These are phyloP conservation scores for Rhabditophanes sp. DNA, from an alignment of 2,888 invertebrate species.

Conservation along the genomic window DNA sequence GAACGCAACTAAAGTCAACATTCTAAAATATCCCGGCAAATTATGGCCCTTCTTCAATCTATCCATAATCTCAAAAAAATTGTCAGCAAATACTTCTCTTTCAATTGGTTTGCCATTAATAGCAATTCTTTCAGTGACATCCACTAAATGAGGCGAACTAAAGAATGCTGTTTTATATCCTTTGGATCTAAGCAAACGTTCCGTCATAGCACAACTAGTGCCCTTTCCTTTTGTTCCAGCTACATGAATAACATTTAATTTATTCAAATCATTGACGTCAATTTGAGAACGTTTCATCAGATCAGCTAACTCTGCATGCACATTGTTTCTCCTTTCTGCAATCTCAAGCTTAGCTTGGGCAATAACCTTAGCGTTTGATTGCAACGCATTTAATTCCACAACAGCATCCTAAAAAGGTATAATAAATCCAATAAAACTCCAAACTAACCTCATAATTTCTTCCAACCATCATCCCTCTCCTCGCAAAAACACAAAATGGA, in stretches of 20 bases:
- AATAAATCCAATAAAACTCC: no score
- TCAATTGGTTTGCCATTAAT: slow-evolving; percentile 66
- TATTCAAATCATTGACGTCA: slow-evolving; percentile 23
- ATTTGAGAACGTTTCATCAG: no score
- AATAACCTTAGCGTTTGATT: slow-evolving; percentile 34
- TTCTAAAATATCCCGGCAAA: slow-evolving; percentile 64
- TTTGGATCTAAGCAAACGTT: slow-evolving; percentile 66
- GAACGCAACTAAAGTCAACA: slow-evolving; percentile 76
- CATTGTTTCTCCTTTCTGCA: no score
- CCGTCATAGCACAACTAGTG: slow-evolving; percentile 79
- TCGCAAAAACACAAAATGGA: no score
- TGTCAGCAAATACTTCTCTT: slow-evolving; percentile 57
- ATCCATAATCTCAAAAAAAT: slow-evolving; percentile 64
- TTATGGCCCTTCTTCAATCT: slow-evolving; percentile 8
- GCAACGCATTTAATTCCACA: slow-evolving; percentile 26
- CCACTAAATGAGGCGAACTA: slow-evolving; percentile 83
- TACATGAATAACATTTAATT: slow-evolving; percentile 68
- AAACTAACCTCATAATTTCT: no score
- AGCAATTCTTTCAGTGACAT: slow-evolving; percentile 74
- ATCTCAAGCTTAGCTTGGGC: no score
- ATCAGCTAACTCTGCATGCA: no score
- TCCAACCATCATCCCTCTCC: no score
- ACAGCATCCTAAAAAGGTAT: slow-evolving; percentile 23
- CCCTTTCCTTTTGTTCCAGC: slow-evolving; percentile 93
- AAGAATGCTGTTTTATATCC: slow-evolving; percentile 72